These are phyloP conservation scores for Ditylenchus dipsaci DNA, from an alignment of 1,140 invertebrate genomes.

Conservation along the genomic window DNA sequence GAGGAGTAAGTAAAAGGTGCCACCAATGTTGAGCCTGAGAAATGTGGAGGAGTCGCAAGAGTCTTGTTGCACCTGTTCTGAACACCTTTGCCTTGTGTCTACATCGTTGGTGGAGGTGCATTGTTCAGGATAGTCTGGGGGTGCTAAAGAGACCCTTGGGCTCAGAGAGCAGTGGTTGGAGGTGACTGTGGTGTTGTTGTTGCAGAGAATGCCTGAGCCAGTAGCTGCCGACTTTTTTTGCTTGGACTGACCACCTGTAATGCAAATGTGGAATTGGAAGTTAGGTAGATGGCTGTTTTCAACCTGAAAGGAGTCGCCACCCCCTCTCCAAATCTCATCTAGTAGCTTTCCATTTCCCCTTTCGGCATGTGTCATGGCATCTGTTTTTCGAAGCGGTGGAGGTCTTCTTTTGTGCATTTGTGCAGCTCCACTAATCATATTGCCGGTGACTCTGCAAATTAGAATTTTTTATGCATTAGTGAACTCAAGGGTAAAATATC, in stretches of 20 bases:
- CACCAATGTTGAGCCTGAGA: slow-evolving; percentile 53
- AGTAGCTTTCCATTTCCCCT: slow-evolving; percentile 50
- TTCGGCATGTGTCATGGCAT: slow-evolving; percentile 53
- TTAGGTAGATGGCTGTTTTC: slow-evolving; percentile 1
- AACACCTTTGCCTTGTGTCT: not conserved
- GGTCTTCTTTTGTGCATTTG: slow-evolving; percentile 53
- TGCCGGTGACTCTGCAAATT: slow-evolving; percentile 33
- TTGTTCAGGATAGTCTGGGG: not conserved
- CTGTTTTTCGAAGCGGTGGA: slow-evolving; percentile 52
- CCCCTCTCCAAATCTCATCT: slow-evolving; percentile 49
- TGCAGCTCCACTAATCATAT: slow-evolving; percentile 56
- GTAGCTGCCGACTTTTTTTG: not conserved
- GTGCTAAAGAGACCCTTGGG: not conserved
- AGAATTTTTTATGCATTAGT: not conserved
- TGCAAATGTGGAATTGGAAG: not conserved
- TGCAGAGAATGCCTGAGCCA: not conserved
- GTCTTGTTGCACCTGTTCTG: slow-evolving; percentile 27
- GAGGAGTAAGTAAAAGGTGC: slow-evolving; percentile 43
- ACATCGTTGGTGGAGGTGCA: not conserved
- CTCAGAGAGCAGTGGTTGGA: not conserved
- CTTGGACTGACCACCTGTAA: not conserved
- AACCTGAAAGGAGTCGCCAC: slow-evolving; percentile 30
- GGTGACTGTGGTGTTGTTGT: slow-evolving; percentile 6
- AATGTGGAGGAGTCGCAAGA: not conserved
- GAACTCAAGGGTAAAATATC: not conserved